Base-by-base conservation (phyloP, 53 echinoderm and acorn worm species). In the Apostichopus leukothele region DNA sequence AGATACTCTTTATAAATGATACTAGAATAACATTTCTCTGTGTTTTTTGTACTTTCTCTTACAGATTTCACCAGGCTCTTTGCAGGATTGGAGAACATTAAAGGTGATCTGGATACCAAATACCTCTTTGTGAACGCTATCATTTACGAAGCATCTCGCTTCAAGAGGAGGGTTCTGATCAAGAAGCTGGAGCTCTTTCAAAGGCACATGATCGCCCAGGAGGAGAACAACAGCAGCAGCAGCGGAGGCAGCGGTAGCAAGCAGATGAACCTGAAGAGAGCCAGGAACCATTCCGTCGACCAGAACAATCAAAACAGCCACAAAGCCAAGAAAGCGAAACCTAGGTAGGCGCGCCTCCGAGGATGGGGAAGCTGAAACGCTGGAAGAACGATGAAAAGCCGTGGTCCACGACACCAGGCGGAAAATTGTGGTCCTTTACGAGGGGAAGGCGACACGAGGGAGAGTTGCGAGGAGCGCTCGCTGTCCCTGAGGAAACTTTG, bases 81-180 rank as follows among this genome's bases (percentile, higher is more conserved):
- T 73, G 93, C 94, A 18, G 90, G 90, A 27, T 88, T 99, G 16
- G 92, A 93, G 79, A 75, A 91, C 52, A 73, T 96, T 51, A 94
- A 92, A 74, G 99, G 99, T 3, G 92, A 94, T 83, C 81, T 91
- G n/a, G 95, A 96, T 67, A 94, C 93, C 83, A 94, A 96, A 83
- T 94, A 96, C 84, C 90, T 96, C 71, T 99, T 99, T 87, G 90
- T 99, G 88, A 94, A 99, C 79, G 88, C 93, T 88, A 94, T 99
- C 86, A 99, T 99, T 84, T 89, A 90, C 57, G 99, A 99, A 90
- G 96, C 96, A 4, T 89, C 90, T 12, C 99, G 99, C 78, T 99
- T 99, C 91, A 91, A 96, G 84, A 93, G 96, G 67, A 89, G 91
- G 54, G 76, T 86, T 25, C 91, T 99, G 66, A 96, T 99, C 76